Conservation (phyloP, 2,888 invertebrate genomes). For the Pocota personata region DNA sequence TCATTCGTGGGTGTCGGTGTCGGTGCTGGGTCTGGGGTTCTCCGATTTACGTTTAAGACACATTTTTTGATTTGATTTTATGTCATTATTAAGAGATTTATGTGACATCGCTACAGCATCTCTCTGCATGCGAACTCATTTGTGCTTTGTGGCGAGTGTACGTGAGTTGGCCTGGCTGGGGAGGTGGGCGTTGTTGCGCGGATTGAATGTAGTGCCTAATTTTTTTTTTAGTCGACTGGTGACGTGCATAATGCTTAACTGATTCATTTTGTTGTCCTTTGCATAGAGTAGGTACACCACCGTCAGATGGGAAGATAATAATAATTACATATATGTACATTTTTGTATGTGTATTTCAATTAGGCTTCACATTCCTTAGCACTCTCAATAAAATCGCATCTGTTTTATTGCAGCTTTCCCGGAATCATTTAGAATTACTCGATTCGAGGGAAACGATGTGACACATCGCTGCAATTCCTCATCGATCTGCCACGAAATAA, state of each 20-base stretch:
- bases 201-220: slow-evolving; percentile 20
- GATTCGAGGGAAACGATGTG: slow-evolving; percentile 47
- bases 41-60: slow-evolving; percentile 21
- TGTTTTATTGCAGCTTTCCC: slow-evolving; percentile 14
- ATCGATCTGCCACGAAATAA: slow-evolving; percentile 35
- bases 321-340: not conserved
- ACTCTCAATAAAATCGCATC: not conserved
- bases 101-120: slow-evolving; percentile 51
- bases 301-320: not conserved
- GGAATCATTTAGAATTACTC: slow-evolving; percentile 28
- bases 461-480: slow-evolving; percentile 60
- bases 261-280: slow-evolving; percentile 40
- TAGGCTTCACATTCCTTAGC: not conserved
- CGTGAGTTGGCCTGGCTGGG: not conserved
- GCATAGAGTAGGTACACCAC: not conserved
- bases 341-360: not conserved
- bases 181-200: not conserved
- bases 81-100: slow-evolving; percentile 61
- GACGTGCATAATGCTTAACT: slow-evolving; percentile 31
- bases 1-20: slow-evolving; percentile 36
- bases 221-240: slow-evolving; percentile 16
- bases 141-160: not conserved
- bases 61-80: slow-evolving; percentile 55
- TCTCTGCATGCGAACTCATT: slow-evolving; percentile 43
- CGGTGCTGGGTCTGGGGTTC: not conserved